Percentiles rank a stretch among this genome's conserved stretches.
Conservation (phyloP, 2,888 invertebrate genomes). For the Perdita meconis region DNA sequence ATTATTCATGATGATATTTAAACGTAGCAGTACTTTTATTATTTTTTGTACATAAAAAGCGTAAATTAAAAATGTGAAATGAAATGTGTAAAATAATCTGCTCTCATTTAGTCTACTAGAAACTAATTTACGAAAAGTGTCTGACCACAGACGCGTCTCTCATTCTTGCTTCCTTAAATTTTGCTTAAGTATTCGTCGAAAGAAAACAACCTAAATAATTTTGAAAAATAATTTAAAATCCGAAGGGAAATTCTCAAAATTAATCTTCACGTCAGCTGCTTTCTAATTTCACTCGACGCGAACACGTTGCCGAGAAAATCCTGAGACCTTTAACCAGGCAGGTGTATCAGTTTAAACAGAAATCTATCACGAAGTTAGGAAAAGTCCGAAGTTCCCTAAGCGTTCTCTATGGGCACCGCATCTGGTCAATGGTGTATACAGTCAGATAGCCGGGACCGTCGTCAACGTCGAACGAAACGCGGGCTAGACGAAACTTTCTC, state of each 20-base stretch:
- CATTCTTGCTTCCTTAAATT: background rate
- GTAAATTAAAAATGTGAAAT: background rate
- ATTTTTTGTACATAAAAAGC: background rate
- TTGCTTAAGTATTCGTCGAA: background rate
- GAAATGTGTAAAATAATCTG: background rate
- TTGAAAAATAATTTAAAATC: too few species aligned
- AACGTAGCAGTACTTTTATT: too few species aligned
- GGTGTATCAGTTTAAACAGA: background rate
- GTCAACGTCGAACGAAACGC: constrained; percentile 46
- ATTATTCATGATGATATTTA: too few species aligned
- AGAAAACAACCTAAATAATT: background rate
- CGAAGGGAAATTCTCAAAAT: too few species aligned
- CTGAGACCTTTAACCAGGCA: background rate
- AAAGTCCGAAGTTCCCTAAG: constrained; percentile 8
- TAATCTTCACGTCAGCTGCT: too few species aligned
- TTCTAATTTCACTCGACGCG: too few species aligned
- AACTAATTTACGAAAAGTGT: background rate
- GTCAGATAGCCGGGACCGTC: constrained; percentile 28
- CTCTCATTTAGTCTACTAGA: background rate
- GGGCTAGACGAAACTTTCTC: constrained; percentile 58
- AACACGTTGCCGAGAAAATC: background rate
- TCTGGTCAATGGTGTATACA: constrained; percentile 14
- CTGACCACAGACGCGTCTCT: background rate
- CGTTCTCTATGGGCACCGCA: background rate
- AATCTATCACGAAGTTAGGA: constrained; percentile 13